These are phyloP conservation scores for Oligia fasciuncula DNA, from an alignment of 2,888 invertebrate genomes.

Conservation along the genomic window DNA sequence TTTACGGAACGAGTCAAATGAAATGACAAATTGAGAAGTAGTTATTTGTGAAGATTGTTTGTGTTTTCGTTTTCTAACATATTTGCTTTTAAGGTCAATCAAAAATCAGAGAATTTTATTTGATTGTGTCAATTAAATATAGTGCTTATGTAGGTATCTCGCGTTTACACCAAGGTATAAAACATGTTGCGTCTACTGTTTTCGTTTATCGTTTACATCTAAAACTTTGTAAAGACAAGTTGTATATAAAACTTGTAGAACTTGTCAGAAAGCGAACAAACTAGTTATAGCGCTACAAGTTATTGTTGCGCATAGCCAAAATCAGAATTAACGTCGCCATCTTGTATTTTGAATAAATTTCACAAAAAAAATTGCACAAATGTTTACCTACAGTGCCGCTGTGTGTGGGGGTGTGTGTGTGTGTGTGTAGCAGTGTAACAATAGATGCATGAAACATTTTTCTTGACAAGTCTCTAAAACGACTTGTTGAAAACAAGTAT, in stretches of 20 bases:
- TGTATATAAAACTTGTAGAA: neutral
- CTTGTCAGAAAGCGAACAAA: neutral
- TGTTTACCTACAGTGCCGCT: neutral
- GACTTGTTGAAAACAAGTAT: neutral
- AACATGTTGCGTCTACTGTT: neutral
- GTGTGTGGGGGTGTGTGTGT: too few relatives aligned
- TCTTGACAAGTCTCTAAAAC: neutral
- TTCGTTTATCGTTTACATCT: neutral
- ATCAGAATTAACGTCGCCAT: neutral
- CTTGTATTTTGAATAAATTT: neutral
- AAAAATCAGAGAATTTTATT: neutral
- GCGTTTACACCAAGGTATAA: neutral
- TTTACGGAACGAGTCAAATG: neutral
- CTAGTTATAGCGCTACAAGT: neutral
- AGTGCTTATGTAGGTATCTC: neutral
- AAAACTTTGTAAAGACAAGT: neutral
- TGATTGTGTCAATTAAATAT: neutral
- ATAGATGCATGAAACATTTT: neutral
- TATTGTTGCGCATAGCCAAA: neutral
- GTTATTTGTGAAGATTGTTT: slow-evolving; percentile 2
- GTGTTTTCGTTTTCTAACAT: neutral
- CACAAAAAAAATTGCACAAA: neutral
- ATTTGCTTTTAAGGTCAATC: slow-evolving; percentile 2
- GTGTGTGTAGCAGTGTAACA: neutral
- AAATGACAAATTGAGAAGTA: slow-evolving; percentile 16